Base-by-base conservation (phyloP, 2,888 invertebrate species). In the Himalopsyche anomala region DNA sequence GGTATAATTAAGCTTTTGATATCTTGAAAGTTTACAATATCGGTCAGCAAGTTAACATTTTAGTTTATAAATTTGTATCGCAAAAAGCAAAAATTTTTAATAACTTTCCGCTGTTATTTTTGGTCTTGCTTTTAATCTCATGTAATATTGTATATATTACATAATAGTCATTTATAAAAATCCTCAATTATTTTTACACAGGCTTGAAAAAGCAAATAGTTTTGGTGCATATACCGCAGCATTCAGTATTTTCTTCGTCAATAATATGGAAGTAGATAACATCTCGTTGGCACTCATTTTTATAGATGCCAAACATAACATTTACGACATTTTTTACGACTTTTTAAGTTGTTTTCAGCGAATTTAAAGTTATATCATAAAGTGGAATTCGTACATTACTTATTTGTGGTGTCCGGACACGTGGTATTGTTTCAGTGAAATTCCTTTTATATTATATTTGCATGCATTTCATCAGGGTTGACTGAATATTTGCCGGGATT, bases 341-440 rank as follows among this genome's bases (percentile, higher is more conserved):
- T 62, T 19, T 62, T 62, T 62, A 19, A 62, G 62, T 62, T 62
- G 62, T 62, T 62, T 62, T 62, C 62, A 62, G 62, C 19, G 62
- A 62, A 62, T 62, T 62, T 62, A 62, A 62, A 62, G 62, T 62
- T 62, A 62, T 62, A 19, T 62, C 62, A 62, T 62, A 11, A 62
- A 62, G 28, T 19, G 62, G 62, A 62, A 62, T 19, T 62, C 3
- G 62, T 19, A 28, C 62, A 62, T 62, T 28, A 62, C 62, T 62
- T 62, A 19, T 62, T 62, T 62, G 51, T 51, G 12, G 51, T 15
- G 51, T 51, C 51, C 51, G 51, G 51, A 15, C 51, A 51, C 51
- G 51, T 51, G 51, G 51, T 51, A 51, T 51, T 51, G 15, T 15
- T 51, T 51, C 5, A 15, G 51, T 15, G 5, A 51, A 51, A 51